A percentile compares a stretch with the other conserved stretches of the same genome.
phyloP scores from a whole-genome alignment of 2,888 invertebrate genomes.

The Cantharis lateralis region DNA sequence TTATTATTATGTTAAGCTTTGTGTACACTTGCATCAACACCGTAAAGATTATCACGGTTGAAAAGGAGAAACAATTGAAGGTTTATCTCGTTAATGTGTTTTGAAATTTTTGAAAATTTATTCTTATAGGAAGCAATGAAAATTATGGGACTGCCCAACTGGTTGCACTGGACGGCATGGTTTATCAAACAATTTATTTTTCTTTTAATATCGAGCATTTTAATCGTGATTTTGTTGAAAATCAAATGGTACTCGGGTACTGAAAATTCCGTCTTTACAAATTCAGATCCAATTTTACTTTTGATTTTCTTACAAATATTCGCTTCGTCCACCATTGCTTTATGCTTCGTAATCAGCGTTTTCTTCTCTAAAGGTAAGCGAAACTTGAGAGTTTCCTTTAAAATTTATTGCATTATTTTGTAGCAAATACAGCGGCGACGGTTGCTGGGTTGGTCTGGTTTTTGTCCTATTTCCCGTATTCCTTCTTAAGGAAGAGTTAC shows the following conservation, averaged over 20 bases:
- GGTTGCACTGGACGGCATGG: slow-evolving; percentile 87
- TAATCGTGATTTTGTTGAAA: slow-evolving; percentile 61
- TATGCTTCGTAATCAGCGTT: slow-evolving; percentile 79
- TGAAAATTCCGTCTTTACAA: slow-evolving; percentile 68
- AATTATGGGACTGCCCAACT: slow-evolving; percentile 84
- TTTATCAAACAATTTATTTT: slow-evolving; percentile 74
- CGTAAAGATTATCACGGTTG: slow-evolving; percentile 72
- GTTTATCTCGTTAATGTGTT: slow-evolving; percentile 48
- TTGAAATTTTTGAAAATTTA: background rate
- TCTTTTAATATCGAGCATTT: slow-evolving; percentile 62
- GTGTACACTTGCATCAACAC: slow-evolving; percentile 80
- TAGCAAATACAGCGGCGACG: slow-evolving; percentile 13
- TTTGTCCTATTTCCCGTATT: slow-evolving; percentile 30
- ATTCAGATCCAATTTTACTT: slow-evolving; percentile 68
- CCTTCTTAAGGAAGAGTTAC: slow-evolving; percentile 67
- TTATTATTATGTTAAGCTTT: slow-evolving; percentile 80
- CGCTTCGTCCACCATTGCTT: slow-evolving; percentile 70
- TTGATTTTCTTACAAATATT: slow-evolving; percentile 75
- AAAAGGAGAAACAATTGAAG: slow-evolving; percentile 78
- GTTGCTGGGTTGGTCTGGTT: slow-evolving; percentile 14
- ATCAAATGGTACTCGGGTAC: slow-evolving; percentile 48
- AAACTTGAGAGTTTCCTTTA: background rate
- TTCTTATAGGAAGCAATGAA: slow-evolving; percentile 81
- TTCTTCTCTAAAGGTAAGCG: slow-evolving; percentile 76
- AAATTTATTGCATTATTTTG: background rate